Base-by-base conservation (phyloP, 1,140 invertebrate species). In the Pteromalus puparum region DNA sequence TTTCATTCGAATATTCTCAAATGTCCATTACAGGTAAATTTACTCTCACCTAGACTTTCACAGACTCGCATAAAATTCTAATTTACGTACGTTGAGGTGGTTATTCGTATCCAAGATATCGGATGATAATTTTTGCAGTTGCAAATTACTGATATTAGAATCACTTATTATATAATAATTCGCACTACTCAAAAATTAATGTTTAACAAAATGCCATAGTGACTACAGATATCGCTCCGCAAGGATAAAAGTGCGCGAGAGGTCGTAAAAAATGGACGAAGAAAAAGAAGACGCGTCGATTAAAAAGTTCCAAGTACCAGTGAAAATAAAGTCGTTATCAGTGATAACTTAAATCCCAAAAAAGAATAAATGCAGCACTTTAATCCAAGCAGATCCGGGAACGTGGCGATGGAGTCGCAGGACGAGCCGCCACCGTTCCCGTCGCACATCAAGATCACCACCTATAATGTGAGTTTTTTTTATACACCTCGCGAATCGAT, bases 401-500 rank as follows among this genome's bases (percentile, higher is more conserved):
- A 30, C 24, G 1, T 18, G 28, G 13, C 10, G 3, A 82, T 68
- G 73, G 67, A 67, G 38, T n/a, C 26, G 15, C 9, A 21, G 21
- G 38, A 74, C 10, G 30, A 34, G 0, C 9, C 65, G 34, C 9
- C 15, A 0, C 18, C 26, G 38, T 81, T 85, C 73, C 84, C 84
- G 24, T 61, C 80, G 46, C 84, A 85, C 21, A 72, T 85, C 18
- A 82, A 26, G 13, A 81, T 85, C 0, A 85, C 84, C 12, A 78
- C 84, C n/a, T 82, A 82, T 42, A 34, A 34, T 10, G 84, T 85
- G 46, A 82, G 84, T 79, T 48, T 7, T 26, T 24, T 77, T 75
- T 42, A 75, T 1, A 42, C 21, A 48, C 2, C 13, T 1, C 30
- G 30, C 30, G 30, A 18, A 13, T 79, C 21, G 4, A 3, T n/a